Evolutionary conservation across 2,113 vertebrate genomes (phyloP).

Genomic region (Chroicocephalus ridibundus): DNA sequence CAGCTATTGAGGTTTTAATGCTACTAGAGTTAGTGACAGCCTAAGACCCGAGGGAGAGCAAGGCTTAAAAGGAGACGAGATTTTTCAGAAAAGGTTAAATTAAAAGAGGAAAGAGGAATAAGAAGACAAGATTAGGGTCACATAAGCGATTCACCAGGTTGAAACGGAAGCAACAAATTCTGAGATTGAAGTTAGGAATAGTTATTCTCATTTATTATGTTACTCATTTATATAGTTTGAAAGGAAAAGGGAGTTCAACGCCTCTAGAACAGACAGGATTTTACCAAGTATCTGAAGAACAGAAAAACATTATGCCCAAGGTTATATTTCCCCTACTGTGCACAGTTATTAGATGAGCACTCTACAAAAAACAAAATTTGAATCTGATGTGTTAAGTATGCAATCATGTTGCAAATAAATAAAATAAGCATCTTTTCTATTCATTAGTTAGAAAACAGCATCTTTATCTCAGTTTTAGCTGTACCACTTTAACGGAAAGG

Average conservation of each 20-base stretch:
- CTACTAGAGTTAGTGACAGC: neutral
- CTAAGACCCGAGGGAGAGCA: neutral
- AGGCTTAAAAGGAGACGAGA: neutral
- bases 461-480: neutral
- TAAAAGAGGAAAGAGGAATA: neutral
- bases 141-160: neutral
- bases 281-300: neutral
- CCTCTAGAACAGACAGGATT: neutral
- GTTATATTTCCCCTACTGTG: neutral
- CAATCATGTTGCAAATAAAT: neutral
- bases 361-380: neutral
- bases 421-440: neutral
- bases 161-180: neutral
- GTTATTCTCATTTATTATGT: neutral
- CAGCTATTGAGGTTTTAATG: neutral
- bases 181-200: neutral
- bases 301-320: neutral
- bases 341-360: neutral
- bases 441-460: neutral
- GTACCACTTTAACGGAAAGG: neutral
- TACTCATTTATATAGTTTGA: neutral
- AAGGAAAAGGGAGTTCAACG: neutral
- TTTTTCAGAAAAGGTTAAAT: conserved; percentile 8
- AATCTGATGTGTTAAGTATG: neutral
- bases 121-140: neutral